phyloP scores from a whole-genome alignment of 2,113 vertebrate species.

The Miniopterus natalensis region DNA sequence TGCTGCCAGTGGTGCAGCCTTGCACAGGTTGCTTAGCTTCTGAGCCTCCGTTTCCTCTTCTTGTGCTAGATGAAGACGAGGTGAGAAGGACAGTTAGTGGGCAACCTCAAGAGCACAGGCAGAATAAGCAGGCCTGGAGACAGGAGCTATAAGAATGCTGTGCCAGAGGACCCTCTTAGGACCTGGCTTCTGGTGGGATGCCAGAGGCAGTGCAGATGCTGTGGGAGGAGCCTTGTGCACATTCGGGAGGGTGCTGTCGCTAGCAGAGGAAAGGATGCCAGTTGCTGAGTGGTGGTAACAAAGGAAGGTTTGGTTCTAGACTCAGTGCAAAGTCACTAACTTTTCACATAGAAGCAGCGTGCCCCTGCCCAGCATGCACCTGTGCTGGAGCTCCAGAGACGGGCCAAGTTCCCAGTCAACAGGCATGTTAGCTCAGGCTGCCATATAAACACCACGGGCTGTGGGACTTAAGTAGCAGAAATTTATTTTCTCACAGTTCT shows the following conservation, averaged over 20 bases:
- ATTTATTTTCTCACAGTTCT: slow-evolving; percentile 7
- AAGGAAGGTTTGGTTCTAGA: slow-evolving; percentile 20
- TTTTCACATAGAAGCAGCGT: neutral
- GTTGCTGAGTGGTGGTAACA: neutral
- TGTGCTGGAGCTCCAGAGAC: neutral
- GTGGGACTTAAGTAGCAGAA: neutral
- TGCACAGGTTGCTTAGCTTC: neutral
- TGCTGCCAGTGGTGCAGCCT: neutral
- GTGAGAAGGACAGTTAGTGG: neutral
- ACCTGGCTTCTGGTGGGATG: neutral
- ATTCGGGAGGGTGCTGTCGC: neutral
- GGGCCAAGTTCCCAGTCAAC: neutral
- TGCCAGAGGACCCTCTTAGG: neutral
- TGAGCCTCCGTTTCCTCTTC: slow-evolving; percentile 32
- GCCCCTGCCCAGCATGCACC: neutral
- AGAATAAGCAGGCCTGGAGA: neutral
- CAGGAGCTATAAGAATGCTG: neutral
- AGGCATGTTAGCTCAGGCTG: neutral
- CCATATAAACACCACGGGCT: neutral
- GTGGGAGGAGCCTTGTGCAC: neutral
- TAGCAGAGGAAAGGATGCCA: neutral
- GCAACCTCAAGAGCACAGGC: neutral
- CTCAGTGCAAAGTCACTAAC: neutral
- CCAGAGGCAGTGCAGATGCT: neutral
- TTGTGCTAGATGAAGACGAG: neutral